Evolutionary conservation across 2,888 invertebrate genomes (phyloP), one percentile per base, ranked within the genome.

Genomic region (Heteromurus nitidus): DNA sequence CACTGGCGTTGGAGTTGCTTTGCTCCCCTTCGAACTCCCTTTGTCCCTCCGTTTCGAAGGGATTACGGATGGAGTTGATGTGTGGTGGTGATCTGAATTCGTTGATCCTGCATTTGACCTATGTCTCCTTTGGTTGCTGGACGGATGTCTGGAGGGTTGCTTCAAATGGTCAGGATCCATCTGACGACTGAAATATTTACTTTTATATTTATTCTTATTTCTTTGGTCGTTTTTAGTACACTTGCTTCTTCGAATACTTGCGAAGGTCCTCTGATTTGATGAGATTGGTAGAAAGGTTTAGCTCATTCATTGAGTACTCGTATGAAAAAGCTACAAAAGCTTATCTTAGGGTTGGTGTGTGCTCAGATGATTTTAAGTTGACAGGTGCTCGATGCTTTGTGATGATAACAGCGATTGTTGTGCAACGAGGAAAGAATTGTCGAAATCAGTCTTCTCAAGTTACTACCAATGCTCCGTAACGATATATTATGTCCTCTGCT

Each of bases 81-180:
- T n/a, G n/a, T n/a, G n/a, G n/a, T n/a, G n/a, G n/a, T n/a, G n/a
- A n/a, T 70, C 79, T 22, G 65, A 22, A 50, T 44, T 44, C 16
- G 79, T 22, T 28, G 65, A 20, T 9, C 72, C 31, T 9, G 47
- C 26, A n/a, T n/a, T n/a, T 60, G 58, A 20, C 44, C 68, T 67
- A 36, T 58, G 69, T 42, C 73, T 73, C 58, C 73, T 53, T 58
- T 73, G 80, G 53, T 42, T 67, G 60, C 50, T 80, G 80, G 80
- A 80, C 80, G 80, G 80, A 80, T 67, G 26, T 68, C 67, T 80
- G 80, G 80, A 80, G 80, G 80, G 80, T 74, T 80, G 80, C 47
- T 80, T 73, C 16, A 47, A 30, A 60, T 73, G 80, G 68, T 80
- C 80, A 26, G 80, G 42, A 73, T 80, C 80, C 80, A 80, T 80